Percentiles rank a stretch among this genome's conserved stretches.
Conservation (phyloP, 2,888 invertebrate species). For the Crioceris asparagi region DNA sequence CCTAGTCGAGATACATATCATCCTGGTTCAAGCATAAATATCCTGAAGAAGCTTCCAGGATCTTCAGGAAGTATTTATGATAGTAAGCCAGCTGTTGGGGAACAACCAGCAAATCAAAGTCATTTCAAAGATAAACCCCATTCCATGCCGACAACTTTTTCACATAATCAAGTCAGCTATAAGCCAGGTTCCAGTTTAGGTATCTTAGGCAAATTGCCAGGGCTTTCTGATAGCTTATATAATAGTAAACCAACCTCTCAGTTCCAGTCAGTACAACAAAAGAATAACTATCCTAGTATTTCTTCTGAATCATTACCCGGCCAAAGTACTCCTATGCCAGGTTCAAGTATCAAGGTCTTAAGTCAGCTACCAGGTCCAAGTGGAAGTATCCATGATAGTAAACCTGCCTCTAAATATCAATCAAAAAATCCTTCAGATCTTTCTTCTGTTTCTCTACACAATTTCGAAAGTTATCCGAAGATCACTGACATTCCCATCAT, state of each 20-base stretch:
- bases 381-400: constrained; percentile 17
- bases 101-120: too few relatives aligned
- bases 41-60: constrained; percentile 17
- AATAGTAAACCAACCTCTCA: constrained; percentile 15
- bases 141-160: too few relatives aligned
- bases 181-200: too few relatives aligned
- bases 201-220: constrained; percentile 9
- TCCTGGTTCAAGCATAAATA: constrained; percentile 3
- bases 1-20: constrained; percentile 2
- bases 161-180: too few relatives aligned
- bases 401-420: constrained; percentile 3
- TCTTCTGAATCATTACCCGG: not conserved
- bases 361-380: constrained; percentile 16
- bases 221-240: constrained; percentile 15
- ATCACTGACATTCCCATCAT: too few relatives aligned
- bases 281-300: not conserved
- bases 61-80: constrained; percentile 18
- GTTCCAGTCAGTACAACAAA: not conserved
- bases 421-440: not conserved
- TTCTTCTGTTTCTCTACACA: constrained; percentile 2
- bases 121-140: too few relatives aligned
- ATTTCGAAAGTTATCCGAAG: too few relatives aligned
- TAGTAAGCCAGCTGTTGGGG: constrained; percentile 12
- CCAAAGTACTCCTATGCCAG: constrained; percentile 1
- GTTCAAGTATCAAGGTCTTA: constrained; percentile 9